Percentiles rank a stretch among this genome's conserved stretches.
phyloP scores from a whole-genome alignment of 2,888 invertebrate genomes.

The Netelia melanura region DNA sequence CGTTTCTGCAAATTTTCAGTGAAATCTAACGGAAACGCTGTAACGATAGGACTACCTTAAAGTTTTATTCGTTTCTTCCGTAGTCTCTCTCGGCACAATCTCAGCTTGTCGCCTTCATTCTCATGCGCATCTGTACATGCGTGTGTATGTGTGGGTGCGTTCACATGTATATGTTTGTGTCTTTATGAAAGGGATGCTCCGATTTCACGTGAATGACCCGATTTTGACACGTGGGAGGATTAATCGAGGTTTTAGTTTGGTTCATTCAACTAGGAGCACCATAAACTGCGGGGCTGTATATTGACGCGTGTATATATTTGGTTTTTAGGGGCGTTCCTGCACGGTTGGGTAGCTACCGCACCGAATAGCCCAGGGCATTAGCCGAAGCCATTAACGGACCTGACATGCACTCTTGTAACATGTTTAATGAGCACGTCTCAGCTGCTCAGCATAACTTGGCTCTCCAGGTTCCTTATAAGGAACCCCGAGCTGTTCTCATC shows the following conservation, averaged over 20 bases:
- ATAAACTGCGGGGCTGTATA: background rate
- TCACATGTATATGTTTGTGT: background rate
- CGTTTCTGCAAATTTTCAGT: no score
- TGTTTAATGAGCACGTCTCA: constrained; percentile 81
- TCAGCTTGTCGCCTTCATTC: background rate
- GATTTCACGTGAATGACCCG: constrained; percentile 48
- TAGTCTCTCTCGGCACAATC: background rate
- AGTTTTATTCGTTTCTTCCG: background rate
- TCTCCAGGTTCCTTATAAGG: constrained; percentile 75
- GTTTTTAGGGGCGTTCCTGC: constrained; percentile 55
- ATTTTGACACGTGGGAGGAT: constrained; percentile 27
- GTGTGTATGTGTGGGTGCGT: background rate
- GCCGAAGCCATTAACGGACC: constrained; percentile 75
- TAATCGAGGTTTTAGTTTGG: background rate
- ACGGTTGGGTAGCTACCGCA: constrained; percentile 73
- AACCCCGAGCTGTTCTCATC: constrained; percentile 68
- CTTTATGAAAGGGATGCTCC: constrained; percentile 18
- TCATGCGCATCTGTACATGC: background rate
- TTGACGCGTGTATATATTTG: constrained; percentile 15
- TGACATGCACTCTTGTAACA: constrained; percentile 74
- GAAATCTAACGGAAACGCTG: no score
- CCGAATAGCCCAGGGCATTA: constrained; percentile 70
- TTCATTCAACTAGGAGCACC: background rate
- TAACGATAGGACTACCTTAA: no score
- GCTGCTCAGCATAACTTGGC: constrained; percentile 76